Percentiles rank a stretch among this genome's conserved stretches.
These are phyloP conservation scores for Helicoverpa assulta DNA, from an alignment of 2,888 invertebrate genomes.

Conservation along the genomic window DNA sequence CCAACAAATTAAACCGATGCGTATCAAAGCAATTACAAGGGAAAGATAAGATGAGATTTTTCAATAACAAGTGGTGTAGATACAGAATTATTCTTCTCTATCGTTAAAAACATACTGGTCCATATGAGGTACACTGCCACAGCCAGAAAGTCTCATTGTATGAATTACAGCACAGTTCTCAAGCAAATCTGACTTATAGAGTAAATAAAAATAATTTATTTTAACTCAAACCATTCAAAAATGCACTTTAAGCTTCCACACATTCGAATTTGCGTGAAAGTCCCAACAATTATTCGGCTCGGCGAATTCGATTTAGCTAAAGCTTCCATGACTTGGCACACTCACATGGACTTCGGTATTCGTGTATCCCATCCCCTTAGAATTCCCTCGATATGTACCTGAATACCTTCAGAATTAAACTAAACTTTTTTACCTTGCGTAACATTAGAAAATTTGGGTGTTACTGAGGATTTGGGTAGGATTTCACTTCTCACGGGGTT, in stretches of 20 bases:
- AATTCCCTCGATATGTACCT: constrained; percentile 35
- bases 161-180: too few relatives aligned
- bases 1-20: constrained; percentile 17
- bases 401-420: constrained; percentile 39
- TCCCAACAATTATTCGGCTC: constrained; percentile 66
- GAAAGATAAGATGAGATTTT: too few relatives aligned
- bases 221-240: constrained; percentile 25
- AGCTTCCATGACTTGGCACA: constrained; percentile 64
- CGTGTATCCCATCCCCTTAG: constrained; percentile 23
- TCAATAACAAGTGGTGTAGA: too few relatives aligned
- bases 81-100: too few relatives aligned
- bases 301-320: constrained; percentile 62
- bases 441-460: constrained; percentile 27
- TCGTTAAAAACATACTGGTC: neutral
- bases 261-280: constrained; percentile 27
- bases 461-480: constrained; percentile 24
- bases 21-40: neutral
- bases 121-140: neutral
- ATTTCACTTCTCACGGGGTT: constrained; percentile 8
- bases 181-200: neutral
- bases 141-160: neutral
- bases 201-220: neutral
- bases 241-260: constrained; percentile 38
- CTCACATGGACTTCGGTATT: constrained; percentile 51
- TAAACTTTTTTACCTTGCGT: constrained; percentile 18